Conservation (phyloP, 2,797 vertebrate species). For the Pseudochromis fuscus region DNA sequence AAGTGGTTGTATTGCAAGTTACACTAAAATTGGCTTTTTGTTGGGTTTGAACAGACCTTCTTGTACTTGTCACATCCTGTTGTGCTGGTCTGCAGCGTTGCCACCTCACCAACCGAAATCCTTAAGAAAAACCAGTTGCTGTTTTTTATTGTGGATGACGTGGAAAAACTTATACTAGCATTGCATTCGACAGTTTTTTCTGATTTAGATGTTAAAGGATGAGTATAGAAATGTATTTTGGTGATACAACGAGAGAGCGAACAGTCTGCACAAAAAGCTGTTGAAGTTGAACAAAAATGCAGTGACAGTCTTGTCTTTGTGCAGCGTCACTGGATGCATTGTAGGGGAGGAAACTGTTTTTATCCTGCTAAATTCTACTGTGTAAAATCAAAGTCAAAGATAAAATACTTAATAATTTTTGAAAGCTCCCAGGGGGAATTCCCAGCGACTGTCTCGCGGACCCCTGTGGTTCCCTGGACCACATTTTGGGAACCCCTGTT, state of each 20-base stretch:
- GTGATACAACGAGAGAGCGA: not conserved
- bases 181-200: not conserved
- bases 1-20: no score
- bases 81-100: not conserved
- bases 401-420: not conserved
- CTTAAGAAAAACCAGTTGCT: no score
- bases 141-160: no score
- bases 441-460: slow-evolving; percentile 4
- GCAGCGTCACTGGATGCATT: no score
- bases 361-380: not conserved
- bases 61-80: not conserved
- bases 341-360: not conserved
- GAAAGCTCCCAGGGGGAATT: slow-evolving; percentile 8
- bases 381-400: slow-evolving; percentile 16
- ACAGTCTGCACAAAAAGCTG: not conserved
- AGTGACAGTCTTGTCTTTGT: not conserved
- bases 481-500: slow-evolving; percentile 28
- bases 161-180: no score
- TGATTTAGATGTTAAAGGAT: slow-evolving; percentile 2
- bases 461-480: slow-evolving; percentile 15
- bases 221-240: slow-evolving; percentile 1
- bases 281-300: not conserved
- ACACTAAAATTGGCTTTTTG: not conserved
- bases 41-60: not conserved
- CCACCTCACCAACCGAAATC: no score